Evolutionary conservation across 2,797 vertebrate species (phyloP).

Genomic region (Stomatorhinus walkeri): DNA sequence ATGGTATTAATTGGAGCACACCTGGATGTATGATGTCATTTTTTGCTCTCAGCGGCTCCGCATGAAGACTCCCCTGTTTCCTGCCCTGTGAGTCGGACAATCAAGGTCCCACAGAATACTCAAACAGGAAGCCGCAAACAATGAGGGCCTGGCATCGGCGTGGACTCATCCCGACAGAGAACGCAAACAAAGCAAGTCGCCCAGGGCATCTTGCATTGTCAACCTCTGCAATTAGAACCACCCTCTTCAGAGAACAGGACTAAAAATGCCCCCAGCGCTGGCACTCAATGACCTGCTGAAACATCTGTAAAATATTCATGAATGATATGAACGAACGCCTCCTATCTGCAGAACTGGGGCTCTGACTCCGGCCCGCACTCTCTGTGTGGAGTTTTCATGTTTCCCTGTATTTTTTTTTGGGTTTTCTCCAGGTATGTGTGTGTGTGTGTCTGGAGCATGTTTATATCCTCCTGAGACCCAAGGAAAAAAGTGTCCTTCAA

Average conservation of each 20-base stretch:
- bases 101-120: slow-evolving; percentile 18
- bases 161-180: slow-evolving; percentile 24
- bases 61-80: slow-evolving; percentile 41
- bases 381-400: not conserved
- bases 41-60: not conserved
- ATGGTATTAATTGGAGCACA: not conserved
- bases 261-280: not conserved
- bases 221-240: not conserved
- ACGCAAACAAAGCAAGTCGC: not conserved
- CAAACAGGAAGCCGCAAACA: slow-evolving; percentile 51
- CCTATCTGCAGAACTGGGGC: not conserved
- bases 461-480: too few relatives aligned
- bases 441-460: not conserved
- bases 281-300: not conserved
- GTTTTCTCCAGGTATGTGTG: not conserved
- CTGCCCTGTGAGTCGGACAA: slow-evolving; percentile 39
- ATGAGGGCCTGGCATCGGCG: slow-evolving; percentile 23
- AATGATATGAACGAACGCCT: not conserved
- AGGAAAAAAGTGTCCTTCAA: too few relatives aligned
- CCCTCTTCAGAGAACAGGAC: not conserved
- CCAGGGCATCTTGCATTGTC: not conserved
- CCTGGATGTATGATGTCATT: not conserved
- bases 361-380: not conserved
- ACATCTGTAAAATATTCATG: not conserved
- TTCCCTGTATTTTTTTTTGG: not conserved